Percentiles rank a stretch among this genome's conserved stretches.
phyloP scores from a whole-genome alignment of 2,888 invertebrate species.

The Drosophila seclusa region DNA sequence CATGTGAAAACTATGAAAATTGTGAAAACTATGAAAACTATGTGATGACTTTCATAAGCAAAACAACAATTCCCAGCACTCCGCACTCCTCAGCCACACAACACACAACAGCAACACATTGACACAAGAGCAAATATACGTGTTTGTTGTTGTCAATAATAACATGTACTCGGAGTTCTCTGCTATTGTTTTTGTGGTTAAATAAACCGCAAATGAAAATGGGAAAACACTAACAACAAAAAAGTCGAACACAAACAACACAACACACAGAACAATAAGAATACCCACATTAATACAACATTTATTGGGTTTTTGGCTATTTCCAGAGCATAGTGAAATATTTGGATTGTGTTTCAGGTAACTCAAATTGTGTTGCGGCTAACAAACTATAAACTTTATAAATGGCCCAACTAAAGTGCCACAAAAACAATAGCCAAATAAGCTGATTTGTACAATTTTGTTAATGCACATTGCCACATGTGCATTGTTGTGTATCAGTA shows the following conservation, averaged over 20 bases:
- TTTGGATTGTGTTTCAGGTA: not conserved
- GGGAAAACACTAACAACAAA: not conserved
- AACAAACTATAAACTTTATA: too few relatives aligned
- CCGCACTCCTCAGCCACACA: not conserved
- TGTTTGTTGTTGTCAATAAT: conserved; percentile 31
- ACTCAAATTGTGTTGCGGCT: not conserved
- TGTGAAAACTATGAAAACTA: conserved; percentile 16
- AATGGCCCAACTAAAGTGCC: not conserved
- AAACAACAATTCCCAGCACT: not conserved
- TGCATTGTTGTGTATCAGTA: not conserved
- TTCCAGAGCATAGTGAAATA: not conserved
- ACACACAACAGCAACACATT: not conserved
- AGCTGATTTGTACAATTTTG: conserved; percentile 3
- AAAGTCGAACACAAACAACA: not conserved
- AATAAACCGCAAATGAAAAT: conserved; percentile 28
- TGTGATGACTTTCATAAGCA: conserved; percentile 13
- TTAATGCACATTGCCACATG: not conserved
- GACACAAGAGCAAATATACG: conserved; percentile 21
- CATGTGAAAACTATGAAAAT: conserved; percentile 22
- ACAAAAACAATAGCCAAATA: conserved; percentile 1
- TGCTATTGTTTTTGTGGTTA: conserved; percentile 31
- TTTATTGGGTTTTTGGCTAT: conserved; percentile 7
- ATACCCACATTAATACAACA: conserved; percentile 4
- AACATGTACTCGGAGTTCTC: conserved; percentile 21
- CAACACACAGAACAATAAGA: not conserved